phyloP scores from a whole-genome alignment of 64 coral and sea anemone species.

The Orbicella faveolata region DNA sequence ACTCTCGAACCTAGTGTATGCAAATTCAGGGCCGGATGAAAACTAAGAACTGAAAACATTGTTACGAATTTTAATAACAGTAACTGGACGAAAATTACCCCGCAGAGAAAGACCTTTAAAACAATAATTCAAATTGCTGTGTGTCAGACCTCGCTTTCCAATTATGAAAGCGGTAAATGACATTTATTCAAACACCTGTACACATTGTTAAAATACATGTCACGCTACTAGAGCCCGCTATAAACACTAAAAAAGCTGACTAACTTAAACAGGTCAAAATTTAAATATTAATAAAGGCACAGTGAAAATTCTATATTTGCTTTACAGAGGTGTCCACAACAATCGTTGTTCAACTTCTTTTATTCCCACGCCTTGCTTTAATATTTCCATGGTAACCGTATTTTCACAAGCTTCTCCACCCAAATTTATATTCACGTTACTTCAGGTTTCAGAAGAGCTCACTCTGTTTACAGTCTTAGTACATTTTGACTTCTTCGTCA shows the following conservation, averaged over 20 bases:
- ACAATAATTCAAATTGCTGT: not conserved
- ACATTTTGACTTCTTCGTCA: no score
- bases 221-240: not conserved
- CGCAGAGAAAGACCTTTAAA: not conserved
- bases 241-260: not conserved
- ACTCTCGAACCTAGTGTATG: not conserved
- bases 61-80: conserved; percentile 15
- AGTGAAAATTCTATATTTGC: no score
- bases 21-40: not conserved
- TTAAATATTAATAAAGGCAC: not conserved
- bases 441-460: no score
- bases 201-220: not conserved
- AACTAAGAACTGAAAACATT: not conserved
- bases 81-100: not conserved
- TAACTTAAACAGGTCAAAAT: conserved; percentile 26
- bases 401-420: no score
- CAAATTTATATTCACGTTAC: no score
- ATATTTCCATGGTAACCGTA: no score
- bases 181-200: not conserved
- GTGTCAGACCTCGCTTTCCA: not conserved
- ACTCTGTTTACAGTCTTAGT: no score
- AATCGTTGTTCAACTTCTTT: no score
- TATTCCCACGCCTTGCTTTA: no score
- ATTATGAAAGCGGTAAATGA: not conserved
- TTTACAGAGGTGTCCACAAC: no score